phyloP scores from a whole-genome alignment of 2,113 vertebrate species.

The Macroglossus sobrinus region DNA sequence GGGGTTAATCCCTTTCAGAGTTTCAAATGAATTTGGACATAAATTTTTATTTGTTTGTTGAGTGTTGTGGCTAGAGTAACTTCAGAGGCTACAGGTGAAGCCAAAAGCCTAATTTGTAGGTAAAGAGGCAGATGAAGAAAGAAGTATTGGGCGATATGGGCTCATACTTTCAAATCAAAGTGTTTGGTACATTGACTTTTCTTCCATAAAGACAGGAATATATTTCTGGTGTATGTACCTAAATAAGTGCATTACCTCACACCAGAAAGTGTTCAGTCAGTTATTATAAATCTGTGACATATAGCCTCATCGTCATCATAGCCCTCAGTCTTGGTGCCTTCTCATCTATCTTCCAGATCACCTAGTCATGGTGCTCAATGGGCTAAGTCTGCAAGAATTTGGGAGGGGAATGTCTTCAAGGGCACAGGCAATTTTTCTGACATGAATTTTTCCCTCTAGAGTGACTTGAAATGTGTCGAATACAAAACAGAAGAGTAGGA shows the following conservation, averaged over 20 bases:
- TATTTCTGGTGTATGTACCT: background rate
- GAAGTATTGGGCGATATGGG: background rate
- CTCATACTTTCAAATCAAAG: background rate
- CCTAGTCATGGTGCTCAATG: accelerated
- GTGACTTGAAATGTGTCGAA: background rate
- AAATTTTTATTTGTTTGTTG: background rate
- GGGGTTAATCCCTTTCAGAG: background rate
- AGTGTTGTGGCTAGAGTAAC: background rate
- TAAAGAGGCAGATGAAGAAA: background rate
- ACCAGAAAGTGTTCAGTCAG: background rate
- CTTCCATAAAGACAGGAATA: background rate
- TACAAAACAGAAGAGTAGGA: background rate
- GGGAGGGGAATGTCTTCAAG: background rate
- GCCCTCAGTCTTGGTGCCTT: background rate
- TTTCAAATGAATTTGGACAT: background rate
- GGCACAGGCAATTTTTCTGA: background rate
- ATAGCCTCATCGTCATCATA: background rate
- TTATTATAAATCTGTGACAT: background rate
- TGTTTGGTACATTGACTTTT: background rate
- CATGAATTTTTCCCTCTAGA: background rate
- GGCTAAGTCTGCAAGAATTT: background rate
- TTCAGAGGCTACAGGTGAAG: background rate
- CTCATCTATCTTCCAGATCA: background rate
- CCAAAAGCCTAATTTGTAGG: background rate
- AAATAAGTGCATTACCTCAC: background rate